Evolutionary conservation across 1,140 invertebrate species (phyloP).

Genomic region (Neotoxoptera formosana): DNA sequence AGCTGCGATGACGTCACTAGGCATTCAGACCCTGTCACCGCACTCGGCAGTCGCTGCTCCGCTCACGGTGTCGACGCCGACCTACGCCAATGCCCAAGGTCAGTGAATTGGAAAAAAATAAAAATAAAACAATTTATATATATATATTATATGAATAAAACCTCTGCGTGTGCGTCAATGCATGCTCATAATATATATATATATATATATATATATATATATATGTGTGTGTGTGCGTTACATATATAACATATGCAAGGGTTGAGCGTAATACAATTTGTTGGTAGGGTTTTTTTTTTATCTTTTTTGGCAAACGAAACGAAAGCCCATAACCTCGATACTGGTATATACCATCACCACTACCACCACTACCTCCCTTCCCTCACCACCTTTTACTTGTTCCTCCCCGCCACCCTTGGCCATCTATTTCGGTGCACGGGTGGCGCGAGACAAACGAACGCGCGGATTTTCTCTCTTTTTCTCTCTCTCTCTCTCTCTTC

Average conservation of each 20-base stretch:
- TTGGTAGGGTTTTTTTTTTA: conserved; percentile 17
- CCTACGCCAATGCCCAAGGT: conserved; percentile 55
- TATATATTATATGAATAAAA: neutral
- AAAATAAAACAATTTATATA: conserved; percentile 1
- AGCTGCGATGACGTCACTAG: conserved; percentile 50
- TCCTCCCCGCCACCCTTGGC: neutral
- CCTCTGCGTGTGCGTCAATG: neutral
- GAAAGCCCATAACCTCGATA: conserved; percentile 49
- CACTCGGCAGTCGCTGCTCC: conserved; percentile 39
- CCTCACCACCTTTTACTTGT: neutral
- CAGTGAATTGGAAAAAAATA: conserved; percentile 41
- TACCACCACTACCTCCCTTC: neutral
- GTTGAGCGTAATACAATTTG: conserved; percentile 9
- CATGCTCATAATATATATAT: neutral
- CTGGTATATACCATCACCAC: neutral
- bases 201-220: neutral
- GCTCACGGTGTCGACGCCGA: conserved; percentile 37
- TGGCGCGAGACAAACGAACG: neutral
- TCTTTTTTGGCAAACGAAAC: conserved; percentile 50
- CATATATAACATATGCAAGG: neutral
- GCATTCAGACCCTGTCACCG: conserved; percentile 54
- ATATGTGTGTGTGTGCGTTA: neutral
- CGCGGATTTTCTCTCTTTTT: neutral
- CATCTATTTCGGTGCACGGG: conserved; percentile 44
- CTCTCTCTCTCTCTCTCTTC: neutral